These are phyloP conservation scores for Prunella strophiata DNA, from an alignment of 2,797 vertebrate genomes.

Conservation along the genomic window DNA sequence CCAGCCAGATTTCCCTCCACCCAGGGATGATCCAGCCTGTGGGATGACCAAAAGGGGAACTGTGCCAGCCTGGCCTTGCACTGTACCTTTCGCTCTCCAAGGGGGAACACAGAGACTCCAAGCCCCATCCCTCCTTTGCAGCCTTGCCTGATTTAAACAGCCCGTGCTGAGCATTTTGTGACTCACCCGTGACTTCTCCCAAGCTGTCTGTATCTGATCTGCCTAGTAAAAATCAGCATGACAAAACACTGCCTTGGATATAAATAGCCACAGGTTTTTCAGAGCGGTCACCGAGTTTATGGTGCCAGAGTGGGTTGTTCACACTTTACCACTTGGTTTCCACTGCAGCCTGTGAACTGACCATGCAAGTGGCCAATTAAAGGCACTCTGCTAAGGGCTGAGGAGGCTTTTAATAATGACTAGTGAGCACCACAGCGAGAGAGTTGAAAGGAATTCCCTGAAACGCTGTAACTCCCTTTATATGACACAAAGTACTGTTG, in stretches of 20 bases:
- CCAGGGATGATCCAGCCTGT: background rate
- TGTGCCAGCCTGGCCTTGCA: background rate
- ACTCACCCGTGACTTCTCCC: constrained; percentile 24
- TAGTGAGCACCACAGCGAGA: background rate
- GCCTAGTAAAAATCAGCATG: constrained; percentile 56
- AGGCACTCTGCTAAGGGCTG: constrained; percentile 25
- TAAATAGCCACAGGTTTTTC: constrained; percentile 13
- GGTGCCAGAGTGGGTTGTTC: background rate
- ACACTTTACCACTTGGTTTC: constrained; percentile 62
- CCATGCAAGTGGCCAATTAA: constrained; percentile 51
- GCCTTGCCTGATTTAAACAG: background rate
- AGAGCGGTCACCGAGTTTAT: background rate
- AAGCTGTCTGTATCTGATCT: background rate
- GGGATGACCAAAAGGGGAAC: background rate
- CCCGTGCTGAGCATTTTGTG: background rate
- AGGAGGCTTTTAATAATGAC: constrained; percentile 37
- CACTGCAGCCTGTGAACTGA: background rate
- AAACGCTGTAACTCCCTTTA: background rate
- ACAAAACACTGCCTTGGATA: constrained; percentile 36
- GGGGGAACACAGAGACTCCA: background rate
- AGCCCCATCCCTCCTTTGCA: background rate
- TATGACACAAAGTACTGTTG: background rate
- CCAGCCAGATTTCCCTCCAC: background rate
- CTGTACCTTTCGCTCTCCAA: background rate
- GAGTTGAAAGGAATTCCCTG: constrained; percentile 50